Evolutionary conservation across 2,113 vertebrate species (phyloP).

Genomic region (Glareola pratincola): DNA sequence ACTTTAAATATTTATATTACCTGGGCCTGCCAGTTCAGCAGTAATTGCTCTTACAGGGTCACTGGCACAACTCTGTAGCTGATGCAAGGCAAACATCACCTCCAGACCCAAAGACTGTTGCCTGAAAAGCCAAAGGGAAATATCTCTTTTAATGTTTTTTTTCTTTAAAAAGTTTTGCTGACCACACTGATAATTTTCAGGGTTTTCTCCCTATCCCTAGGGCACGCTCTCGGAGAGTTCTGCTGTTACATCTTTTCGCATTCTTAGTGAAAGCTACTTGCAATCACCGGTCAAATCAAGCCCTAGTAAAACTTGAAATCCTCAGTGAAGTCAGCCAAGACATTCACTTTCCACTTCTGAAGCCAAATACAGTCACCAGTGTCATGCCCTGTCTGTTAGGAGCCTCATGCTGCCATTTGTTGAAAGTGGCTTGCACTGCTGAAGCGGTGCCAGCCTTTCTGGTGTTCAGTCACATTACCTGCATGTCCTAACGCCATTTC

Average conservation of each 20-base stretch:
- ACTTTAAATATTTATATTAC: conserved; percentile 53
- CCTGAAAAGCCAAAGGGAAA: neutral
- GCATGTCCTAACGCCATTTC: neutral
- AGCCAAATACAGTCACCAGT: neutral
- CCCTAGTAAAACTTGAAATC: neutral
- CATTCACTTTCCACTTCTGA: neutral
- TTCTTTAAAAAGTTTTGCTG: neutral
- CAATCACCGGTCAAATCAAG: neutral
- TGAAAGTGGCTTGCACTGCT: neutral
- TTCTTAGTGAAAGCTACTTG: neutral
- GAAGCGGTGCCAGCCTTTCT: neutral
- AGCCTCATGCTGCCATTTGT: neutral
- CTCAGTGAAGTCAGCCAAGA: neutral
- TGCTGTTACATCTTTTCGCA: neutral
- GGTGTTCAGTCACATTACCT: neutral
- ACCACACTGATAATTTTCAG: neutral
- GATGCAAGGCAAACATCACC: neutral
- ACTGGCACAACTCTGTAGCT: neutral
- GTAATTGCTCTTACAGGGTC: neutral
- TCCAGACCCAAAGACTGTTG: neutral
- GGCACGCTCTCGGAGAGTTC: neutral
- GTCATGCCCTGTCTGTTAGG: neutral
- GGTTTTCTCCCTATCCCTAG: neutral
- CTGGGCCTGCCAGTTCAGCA: neutral
- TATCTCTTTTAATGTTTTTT: neutral